Evolutionary conservation across 2,888 invertebrate species (phyloP), one percentile per base, ranked within the genome.

Genomic region (Drosophila nigricruria): DNA sequence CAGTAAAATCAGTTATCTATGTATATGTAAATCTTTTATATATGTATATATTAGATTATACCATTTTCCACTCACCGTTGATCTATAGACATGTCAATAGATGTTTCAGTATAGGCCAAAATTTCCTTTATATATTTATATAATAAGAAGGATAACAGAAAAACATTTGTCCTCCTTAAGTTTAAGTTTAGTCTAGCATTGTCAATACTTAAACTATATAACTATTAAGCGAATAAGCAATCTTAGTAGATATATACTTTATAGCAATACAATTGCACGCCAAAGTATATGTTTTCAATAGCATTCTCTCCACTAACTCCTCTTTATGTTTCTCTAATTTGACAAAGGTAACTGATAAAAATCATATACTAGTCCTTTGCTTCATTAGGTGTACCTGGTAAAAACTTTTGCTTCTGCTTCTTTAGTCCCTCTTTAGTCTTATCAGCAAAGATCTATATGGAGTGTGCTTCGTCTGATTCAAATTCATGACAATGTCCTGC

Each of bases 401-500:
- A 14, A 32, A 10, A 52, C 4, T 27, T 14, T 27, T 27, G 27
- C 25, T 27, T 38, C 27, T 54, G 53, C 5, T 25, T 25, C 23
- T 27, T 38, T 20, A 32, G 56, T 3, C 30, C 25, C n/a, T n/a
- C n/a, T n/a, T n/a, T n/a, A n/a, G n/a, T 14, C 27, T 23, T 45
- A 14, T 56, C 61, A 20, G 20, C 23, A 34, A 20, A 34, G 5
- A 30, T 49, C 32, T 25, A 8, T 25, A 45, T 27, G 32, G 25
- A 36, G 30, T 16, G 25, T 42, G 16, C 16, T 10, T 4, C 5
- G 14, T 8, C 12, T 27, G 18, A 36, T 47, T 34, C 18, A 16
- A 14, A 40, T 23, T 20, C 50, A 38, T 23, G 38, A 42, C 42
- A 30, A n/a, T 34, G 52, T 68, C 56, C 74, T 72, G 68, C 83